Conservation (phyloP, 1,140 invertebrate genomes). For the Drosophila tsacasi region DNA sequence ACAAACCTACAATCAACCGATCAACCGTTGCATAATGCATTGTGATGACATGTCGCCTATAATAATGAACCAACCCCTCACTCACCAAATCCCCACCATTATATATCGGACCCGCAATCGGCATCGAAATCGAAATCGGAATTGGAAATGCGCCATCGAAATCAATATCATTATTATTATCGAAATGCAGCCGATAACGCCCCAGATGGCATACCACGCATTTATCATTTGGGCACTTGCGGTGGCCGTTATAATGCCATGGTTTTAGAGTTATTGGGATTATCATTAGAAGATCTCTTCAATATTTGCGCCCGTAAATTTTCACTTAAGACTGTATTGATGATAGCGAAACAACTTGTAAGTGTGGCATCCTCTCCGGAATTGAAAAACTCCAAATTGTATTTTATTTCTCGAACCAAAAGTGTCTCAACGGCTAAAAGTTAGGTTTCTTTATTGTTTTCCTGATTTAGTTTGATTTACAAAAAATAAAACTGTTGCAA, state of each 20-base stretch:
- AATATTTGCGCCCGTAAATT: conserved; percentile 92
- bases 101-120: conserved; percentile 29
- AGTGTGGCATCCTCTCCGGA: conserved; percentile 61
- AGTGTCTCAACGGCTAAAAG: conserved; percentile 78
- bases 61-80: conserved; percentile 34
- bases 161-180: conserved; percentile 27
- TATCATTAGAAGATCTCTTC: conserved; percentile 93
- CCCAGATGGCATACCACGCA: conserved; percentile 91
- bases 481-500: background rate
- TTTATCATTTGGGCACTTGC: conserved; percentile 94
- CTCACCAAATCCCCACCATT: conserved; percentile 29
- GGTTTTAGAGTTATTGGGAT: conserved; percentile 92
- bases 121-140: conserved; percentile 37
- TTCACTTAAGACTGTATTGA: conserved; percentile 92
- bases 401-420: conserved; percentile 59
- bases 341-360: conserved; percentile 91
- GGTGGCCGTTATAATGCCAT: conserved; percentile 93
- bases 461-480: conserved; percentile 31
- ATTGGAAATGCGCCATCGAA: conserved; percentile 15
- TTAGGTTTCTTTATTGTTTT: conserved; percentile 49
- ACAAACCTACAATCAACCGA: conserved; percentile 44
- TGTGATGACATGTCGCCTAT: conserved; percentile 62
- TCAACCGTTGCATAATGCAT: conserved; percentile 63
- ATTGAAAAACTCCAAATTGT: conserved; percentile 22
- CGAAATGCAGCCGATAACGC: conserved; percentile 85